Evolutionary conservation across 2,888 invertebrate species (phyloP), one percentile per base, ranked within the genome.

Genomic region (Physocephala rufipes): DNA sequence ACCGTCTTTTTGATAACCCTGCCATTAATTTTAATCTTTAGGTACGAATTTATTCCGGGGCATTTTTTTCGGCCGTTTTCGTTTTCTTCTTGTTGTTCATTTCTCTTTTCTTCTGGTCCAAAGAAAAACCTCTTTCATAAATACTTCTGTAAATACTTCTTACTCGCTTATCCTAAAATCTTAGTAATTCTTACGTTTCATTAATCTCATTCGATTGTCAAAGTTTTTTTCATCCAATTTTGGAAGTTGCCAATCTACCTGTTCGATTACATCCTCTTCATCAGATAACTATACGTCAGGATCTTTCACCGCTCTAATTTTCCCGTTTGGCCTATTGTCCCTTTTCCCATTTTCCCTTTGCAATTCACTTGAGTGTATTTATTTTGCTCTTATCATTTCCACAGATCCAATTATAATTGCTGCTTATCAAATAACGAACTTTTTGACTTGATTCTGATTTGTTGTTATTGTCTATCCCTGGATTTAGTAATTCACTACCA

Each of bases 401-500:
- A 51, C 61, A 68, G 62, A 68, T 68, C 61, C 68, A 68, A 68
- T 68, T 68, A 64, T 68, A 59, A 43, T 68, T 64, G 55, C 61
- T 71, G 71, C 53, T 62, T 71, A 67, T 71, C 67, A 53, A 62
- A 66, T 67, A 71, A 67, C 62, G 49, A 72, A 72, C 53, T 68
- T 64, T 61, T 62, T 61, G 58, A 61, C 51, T 43, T 59, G 61
- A 36, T 51, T 68, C 58, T 59, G 47, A 79, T 75, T 76, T 79
- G 76, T 74, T 73, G 67, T 73, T 73, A 65, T 71, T 74, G 71
- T 73, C 71, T 61, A 63, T 73, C 75, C 75, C 74, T 78, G 74
- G 70, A 78, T 74, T 75, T 80, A n/a, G n/a, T n/a, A n/a, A n/a
- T n/a, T 78, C 79, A 75, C 78, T 80, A 21, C 30, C 21, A 28